Base-by-base conservation (phyloP, 1,140 invertebrate species). In the Thrips palmi region DNA sequence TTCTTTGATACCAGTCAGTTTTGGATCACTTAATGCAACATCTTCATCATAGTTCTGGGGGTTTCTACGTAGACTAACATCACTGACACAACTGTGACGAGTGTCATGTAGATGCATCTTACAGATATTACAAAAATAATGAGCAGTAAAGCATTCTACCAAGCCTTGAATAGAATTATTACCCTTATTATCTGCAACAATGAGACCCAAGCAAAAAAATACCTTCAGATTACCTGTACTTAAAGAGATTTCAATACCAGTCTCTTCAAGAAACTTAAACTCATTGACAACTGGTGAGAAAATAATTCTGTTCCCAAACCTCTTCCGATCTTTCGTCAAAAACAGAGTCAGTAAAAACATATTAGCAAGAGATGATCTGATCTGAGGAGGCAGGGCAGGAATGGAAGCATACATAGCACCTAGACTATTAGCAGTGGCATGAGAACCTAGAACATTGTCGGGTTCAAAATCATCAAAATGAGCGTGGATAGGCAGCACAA, bases 101-200 rank as follows among this genome's bases (percentile, higher is more conserved):
- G n/a, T n/a, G n/a, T n/a, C n/a, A n/a, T n/a, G n/a, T n/a, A n/a
- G n/a, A n/a, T n/a, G n/a, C n/a, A n/a, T n/a, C n/a, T n/a, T n/a
- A n/a, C n/a, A n/a, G n/a, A n/a, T n/a, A n/a, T n/a, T n/a, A n/a
- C n/a, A n/a, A n/a, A n/a, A n/a, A n/a, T n/a, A n/a, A n/a, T n/a
- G n/a, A n/a, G n/a, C n/a, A n/a, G 40, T 41, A 41, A 57, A 54
- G 37, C 40, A 47, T 41, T 50, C 47, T 18, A 24, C 33, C 29
- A 55, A 52, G 17, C 51, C 55, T 14, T 54, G 28, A 10, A 55
- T 39, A n/a, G 37, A 37, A 39, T 58, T 46, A 3, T 54, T 5
- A 15, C 52, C 49, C 27, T 57, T 43, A 38, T 58, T 58, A 39
- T 58, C 54, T 10, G 52, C 55, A 12, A 48, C 24, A 33, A 55